Conservation (phyloP, 2,797 vertebrate genomes). For the Leucoraja ocellata region DNA sequence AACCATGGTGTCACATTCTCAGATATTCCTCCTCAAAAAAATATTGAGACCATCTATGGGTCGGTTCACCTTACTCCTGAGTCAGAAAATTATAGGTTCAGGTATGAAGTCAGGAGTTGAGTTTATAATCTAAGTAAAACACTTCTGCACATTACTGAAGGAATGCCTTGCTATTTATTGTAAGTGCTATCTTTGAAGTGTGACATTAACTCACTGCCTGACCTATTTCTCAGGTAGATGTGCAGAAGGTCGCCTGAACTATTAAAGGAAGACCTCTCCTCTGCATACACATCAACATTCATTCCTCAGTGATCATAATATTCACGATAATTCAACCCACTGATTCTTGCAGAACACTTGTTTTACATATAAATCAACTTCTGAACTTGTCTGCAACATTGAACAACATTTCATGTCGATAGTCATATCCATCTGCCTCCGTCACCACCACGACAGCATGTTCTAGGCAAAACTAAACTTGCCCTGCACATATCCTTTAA, state of each 20-base stretch:
- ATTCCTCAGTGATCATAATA: neutral
- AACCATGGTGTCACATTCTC: neutral
- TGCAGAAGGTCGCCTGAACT: neutral
- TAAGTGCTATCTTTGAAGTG: neutral
- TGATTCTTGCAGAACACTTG: neutral
- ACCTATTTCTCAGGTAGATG: neutral
- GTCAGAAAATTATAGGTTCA: neutral
- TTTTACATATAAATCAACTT: neutral
- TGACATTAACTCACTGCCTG: neutral
- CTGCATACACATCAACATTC: neutral
- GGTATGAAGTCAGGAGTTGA: neutral
- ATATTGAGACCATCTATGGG: neutral
- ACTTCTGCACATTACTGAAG: neutral
- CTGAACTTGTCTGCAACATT: neutral
- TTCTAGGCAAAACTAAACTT: no score
- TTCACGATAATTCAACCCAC: neutral
- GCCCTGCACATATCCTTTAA: no score
- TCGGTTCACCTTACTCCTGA: neutral
- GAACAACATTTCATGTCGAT: neutral
- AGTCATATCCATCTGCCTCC: no score
- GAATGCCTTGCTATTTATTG: neutral
- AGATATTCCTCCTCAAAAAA: neutral
- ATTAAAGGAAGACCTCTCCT: neutral
- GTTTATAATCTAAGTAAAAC: neutral
- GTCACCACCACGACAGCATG: no score